Evolutionary conservation across 2,888 invertebrate species (phyloP), one percentile per base, ranked within the genome.

Genomic region (Nomada lathburiana): DNA sequence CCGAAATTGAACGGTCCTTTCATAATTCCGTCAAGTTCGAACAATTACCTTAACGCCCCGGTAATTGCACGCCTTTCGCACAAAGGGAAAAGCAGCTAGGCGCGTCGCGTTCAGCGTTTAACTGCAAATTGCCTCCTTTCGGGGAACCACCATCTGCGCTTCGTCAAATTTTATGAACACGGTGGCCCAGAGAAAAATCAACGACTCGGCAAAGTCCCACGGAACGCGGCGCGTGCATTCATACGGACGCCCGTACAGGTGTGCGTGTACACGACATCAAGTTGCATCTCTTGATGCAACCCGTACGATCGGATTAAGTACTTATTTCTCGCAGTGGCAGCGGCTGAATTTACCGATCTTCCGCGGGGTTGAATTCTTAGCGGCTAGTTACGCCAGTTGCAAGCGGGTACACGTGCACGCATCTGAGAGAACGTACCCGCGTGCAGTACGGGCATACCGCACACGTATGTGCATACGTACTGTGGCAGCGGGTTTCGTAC

Each of bases 401-500:
- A 63, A 71, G 67, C 68, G 52, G 47, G 5, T 53, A 44, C 47
- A 47, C 68, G 52, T 57, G 9, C 52, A 52, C 47, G 42, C n/a
- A 44, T 18, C 44, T n/a, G 42, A 52, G 76, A 59, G 7, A 57
- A 70, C 68, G 69, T 70, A 64, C 13, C 16, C 63, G 59, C 67
- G 62, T 52, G 55, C 16, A 16, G 47, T 47, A 13, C 47, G 13
- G 0, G 47, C 13, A 36, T 5, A 7, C 36, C 7, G 13, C 18
- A 18, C 5, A 57, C 47, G 47, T 26, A 5, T 50, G 3, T 18
- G 16, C 20, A 57, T 18, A 42, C 55, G 57, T 71, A 74, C 70
- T n/a, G 44, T 53, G 42, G 74, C 70, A 59, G 71, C 71, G 72
- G 73, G 64, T 67, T 65, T 73, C 70, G 74, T 83, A 82, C 87